phyloP scores from a whole-genome alignment of 1,140 invertebrate genomes.

The Diachasmimorpha longicaudata region DNA sequence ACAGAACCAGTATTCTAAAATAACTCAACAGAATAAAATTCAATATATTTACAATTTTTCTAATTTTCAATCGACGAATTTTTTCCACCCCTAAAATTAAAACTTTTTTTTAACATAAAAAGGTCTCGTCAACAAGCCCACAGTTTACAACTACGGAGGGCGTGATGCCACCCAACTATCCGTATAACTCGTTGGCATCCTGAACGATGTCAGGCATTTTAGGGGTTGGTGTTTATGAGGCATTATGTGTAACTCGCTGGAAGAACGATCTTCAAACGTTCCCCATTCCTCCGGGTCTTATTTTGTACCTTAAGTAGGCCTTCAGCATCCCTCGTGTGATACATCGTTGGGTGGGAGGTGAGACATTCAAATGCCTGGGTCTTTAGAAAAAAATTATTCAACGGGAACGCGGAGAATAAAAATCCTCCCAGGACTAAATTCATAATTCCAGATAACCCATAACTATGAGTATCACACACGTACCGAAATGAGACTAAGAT shows the following conservation, averaged over 20 bases:
- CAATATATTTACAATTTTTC: too few relatives aligned
- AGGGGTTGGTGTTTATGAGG: conserved; percentile 60
- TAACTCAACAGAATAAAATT: too few relatives aligned
- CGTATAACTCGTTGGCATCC: conserved; percentile 23
- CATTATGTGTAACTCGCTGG: conserved; percentile 63
- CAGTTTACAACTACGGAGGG: conserved; percentile 21
- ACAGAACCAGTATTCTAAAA: too few relatives aligned
- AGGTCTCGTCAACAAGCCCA: not conserved
- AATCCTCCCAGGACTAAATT: too few relatives aligned
- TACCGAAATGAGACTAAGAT: too few relatives aligned
- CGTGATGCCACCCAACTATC: conserved; percentile 41
- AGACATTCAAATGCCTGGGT: not conserved
- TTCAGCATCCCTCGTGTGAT: not conserved
- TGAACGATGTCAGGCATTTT: conserved; percentile 57
- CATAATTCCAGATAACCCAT: too few relatives aligned
- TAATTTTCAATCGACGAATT: too few relatives aligned
- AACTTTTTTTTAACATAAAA: too few relatives aligned
- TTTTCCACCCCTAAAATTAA: too few relatives aligned
- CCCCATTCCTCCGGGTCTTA: conserved; percentile 46
- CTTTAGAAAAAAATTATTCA: not conserved
- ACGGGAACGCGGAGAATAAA: too few relatives aligned
- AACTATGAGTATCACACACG: too few relatives aligned
- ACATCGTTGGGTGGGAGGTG: not conserved
- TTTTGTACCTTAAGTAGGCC: conserved; percentile 23
- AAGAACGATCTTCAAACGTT: conserved; percentile 56